Evolutionary conservation across 2,888 invertebrate species (phyloP), one percentile per base, ranked within the genome.

Genomic region (Synergus gifuensis): DNA sequence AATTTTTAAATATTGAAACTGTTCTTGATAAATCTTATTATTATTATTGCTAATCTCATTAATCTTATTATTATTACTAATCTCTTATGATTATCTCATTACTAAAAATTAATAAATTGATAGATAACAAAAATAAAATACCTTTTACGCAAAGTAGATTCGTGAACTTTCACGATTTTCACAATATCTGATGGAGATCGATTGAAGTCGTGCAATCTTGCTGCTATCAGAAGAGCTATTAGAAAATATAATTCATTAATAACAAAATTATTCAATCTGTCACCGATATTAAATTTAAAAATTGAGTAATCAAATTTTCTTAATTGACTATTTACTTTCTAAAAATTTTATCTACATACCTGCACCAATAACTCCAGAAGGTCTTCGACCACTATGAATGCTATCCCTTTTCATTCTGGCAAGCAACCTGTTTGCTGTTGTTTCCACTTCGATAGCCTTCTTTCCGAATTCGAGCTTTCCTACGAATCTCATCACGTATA

Each of bases 391-490:
- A 0, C 97, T 98, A 91, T 98, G 98, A 92, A 99, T 97, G 92
- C 98, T 99, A 93, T 99, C 99, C 88, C 98, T 95, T 93, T 99
- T 99, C 99, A 99, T 99, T 87, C 99, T 94, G 92, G 98, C 97
- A 36, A 99, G 98, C 81, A 99, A 94, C 79, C 99, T 94, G 79
- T 98, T 93, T 0, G 99, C 99, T 2, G 99, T 98, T 94, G 97
- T 97, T 78, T 97, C 96, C 7, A 99, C 99, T 91, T 98, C 98
- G 89, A 98, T 98, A 14, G 97, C 97, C 93, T 98, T 98, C 0
- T 96, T 96, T 0, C 96, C 98, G 90, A 99, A 97, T 90, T 98
- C 97, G 78, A 99, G 93, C 89, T 97, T 96, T 83, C 98, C 96
- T 44, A 99, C 98, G 93, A 99, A 99, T 78, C 99, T 95, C 90